A percentile compares a stretch with the other conserved stretches of the same genome.
Conservation (phyloP, 2,797 vertebrate genomes). For the Coregonus sp. region DNA sequence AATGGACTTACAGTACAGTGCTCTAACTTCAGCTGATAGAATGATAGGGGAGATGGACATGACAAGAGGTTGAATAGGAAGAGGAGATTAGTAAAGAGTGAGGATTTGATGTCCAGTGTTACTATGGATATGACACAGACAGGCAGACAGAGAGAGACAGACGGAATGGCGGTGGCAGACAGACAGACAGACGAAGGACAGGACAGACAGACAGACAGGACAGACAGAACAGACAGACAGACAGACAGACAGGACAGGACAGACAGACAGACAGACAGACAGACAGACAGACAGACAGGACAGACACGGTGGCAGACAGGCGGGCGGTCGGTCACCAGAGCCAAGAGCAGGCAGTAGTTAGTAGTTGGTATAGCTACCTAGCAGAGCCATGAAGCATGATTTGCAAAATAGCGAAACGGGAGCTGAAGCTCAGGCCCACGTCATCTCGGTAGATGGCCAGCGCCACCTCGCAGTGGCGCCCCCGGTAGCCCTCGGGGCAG, state of each 20-base stretch:
- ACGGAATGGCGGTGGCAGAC: too few species aligned
- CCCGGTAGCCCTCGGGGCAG: conserved; percentile 84
- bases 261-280: conserved; percentile 30
- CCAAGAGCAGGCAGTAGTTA: conserved; percentile 55
- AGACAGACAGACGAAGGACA: background rate
- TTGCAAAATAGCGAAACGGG: conserved; percentile 88
- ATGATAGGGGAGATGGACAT: background rate
- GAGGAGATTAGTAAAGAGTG: background rate
- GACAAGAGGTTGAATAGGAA: background rate
- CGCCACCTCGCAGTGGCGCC: conserved; percentile 81
- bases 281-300: conserved; percentile 13
- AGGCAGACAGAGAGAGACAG: conserved; percentile 7
- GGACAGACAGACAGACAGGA: conserved; percentile 28
- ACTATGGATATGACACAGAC: background rate
- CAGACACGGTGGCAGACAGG: conserved; percentile 7
- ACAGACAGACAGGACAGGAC: background rate
- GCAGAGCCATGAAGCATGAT: conserved; percentile 88
- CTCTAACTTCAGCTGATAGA: background rate
- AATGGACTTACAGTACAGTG: background rate
- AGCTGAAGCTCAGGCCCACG: conserved; percentile 88
- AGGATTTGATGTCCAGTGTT: background rate
- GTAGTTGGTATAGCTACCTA: conserved; percentile 79
- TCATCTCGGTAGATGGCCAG: conserved; percentile 85
- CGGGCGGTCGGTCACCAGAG: conserved; percentile 49
- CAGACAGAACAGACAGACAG: background rate